phyloP scores from a whole-genome alignment of 2,888 invertebrate species.

The Campoplex capitator region DNA sequence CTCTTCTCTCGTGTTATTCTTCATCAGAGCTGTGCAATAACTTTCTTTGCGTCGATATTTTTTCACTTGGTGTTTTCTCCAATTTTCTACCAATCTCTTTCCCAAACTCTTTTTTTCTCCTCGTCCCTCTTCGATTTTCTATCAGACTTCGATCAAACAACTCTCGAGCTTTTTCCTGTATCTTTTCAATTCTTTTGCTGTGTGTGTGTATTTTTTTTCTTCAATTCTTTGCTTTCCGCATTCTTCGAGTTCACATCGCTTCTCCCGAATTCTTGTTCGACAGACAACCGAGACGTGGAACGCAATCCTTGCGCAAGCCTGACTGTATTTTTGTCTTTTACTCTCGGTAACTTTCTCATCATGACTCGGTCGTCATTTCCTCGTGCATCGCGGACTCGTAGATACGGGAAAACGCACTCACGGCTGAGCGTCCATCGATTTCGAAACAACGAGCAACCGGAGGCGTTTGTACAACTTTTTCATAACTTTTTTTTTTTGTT shows the following conservation, averaged over 20 bases:
- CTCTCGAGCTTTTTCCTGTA: background rate
- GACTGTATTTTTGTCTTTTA: background rate
- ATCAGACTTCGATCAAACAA: conserved; percentile 30
- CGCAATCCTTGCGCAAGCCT: conserved; percentile 8
- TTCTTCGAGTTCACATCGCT: conserved; percentile 28
- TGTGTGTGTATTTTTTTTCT: background rate
- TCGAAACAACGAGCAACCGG: conserved; percentile 55
- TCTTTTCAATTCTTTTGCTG: background rate
- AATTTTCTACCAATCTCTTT: background rate
- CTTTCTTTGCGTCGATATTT: conserved; percentile 34
- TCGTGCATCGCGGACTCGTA: background rate
- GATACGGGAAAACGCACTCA: conserved; percentile 9
- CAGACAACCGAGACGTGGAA: conserved; percentile 19
- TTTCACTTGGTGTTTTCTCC: conserved; percentile 19
- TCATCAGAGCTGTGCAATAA: conserved; percentile 22
- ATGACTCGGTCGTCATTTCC: conserved; percentile 26
- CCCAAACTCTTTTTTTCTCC: background rate
- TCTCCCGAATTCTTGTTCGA: conserved; percentile 29
- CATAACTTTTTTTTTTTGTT: conserved; percentile 38
- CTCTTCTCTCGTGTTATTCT: background rate
- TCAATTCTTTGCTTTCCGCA: conserved; percentile 13
- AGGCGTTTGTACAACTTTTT: conserved; percentile 51
- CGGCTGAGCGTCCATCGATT: conserved; percentile 61
- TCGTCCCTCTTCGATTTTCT: conserved; percentile 12
- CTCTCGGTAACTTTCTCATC: conserved; percentile 18